Base-by-base conservation (phyloP, 37 sponge, comb jelly and placozoan species). In the Spongilla lacustris region DNA sequence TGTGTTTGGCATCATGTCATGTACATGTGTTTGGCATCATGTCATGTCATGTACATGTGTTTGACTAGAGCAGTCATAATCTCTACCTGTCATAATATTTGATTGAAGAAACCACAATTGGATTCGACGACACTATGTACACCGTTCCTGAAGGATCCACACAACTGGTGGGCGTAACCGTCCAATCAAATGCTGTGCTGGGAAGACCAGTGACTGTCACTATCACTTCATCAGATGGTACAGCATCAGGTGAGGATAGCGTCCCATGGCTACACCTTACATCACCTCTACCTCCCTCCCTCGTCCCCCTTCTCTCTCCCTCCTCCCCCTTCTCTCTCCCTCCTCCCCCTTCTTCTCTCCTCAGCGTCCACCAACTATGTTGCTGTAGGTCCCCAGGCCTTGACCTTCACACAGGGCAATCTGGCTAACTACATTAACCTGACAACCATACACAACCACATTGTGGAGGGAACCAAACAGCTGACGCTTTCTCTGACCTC, bases 381-480 rank as follows among this genome's bases (percentile, higher is more conserved):
- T 17, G 21, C 19, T 58, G 58, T 58, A 17, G 58, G 58, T 19
- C 58, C 28, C 6, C 83, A 46, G 38, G 0, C 74, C 11, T 75
- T 30, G 4, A 32, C 67, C 10, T 41, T 36, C 50, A 83, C 50
- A 73, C 50, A 74, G 73, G 17, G 4, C 46, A 46, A 29, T 69
- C 26, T 21, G 4, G 12, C 49, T 36, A 13, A 27, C 23, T 22
- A 27, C 31, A 34, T 82, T 2, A 66, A 66, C 35, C 46, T 72
- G 10, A 71, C 29, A 28, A 84, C 38, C 69, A 68, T 75, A 67
- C 68, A 80, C 66, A 80, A 81, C 71, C 66, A 32, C 50, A 67
- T 79, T 46, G 71, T 78, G 67, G 92, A 91, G 66, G 58, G 79
- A 0, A 50, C 49, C 67, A 84, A 87, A 78, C 11, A 4, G 27